Conservation (phyloP, 2,797 vertebrate genomes). For the Gouania willdenowi region DNA sequence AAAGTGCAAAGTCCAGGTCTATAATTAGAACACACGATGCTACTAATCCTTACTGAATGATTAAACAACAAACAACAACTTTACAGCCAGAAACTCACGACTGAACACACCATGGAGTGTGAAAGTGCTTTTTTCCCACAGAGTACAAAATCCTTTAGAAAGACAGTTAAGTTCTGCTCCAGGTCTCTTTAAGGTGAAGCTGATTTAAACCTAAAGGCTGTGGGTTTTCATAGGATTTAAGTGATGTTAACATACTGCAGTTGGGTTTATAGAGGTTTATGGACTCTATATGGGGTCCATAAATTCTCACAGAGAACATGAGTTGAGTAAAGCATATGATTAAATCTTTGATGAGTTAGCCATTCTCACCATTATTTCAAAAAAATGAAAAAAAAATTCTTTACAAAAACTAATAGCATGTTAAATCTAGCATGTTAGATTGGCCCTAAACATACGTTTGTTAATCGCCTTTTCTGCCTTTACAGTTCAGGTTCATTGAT, state of each 20-base stretch:
- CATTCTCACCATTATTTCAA: too few species aligned
- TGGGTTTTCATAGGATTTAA: conserved; percentile 18
- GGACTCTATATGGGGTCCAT: too few species aligned
- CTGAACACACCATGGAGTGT: conserved; percentile 10
- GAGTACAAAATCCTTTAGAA: not conserved
- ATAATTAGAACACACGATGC: conserved; percentile 72
- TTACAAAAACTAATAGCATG: too few species aligned
- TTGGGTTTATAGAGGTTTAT: conserved; percentile 9
- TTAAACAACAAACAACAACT: conserved; percentile 61
- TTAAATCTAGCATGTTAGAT: too few species aligned
- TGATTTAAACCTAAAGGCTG: not conserved
- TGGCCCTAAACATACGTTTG: too few species aligned
- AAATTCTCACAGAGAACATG: too few species aligned
- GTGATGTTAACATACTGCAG: conserved; percentile 9
- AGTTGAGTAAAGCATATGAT: too few species aligned
- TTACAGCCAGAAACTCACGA: conserved; percentile 49
- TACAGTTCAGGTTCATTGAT: too few species aligned
- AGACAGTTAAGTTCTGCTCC: not conserved
- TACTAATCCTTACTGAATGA: conserved; percentile 70
- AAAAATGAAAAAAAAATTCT: too few species aligned
- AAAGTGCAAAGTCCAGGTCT: conserved; percentile 52
- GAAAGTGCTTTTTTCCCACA: conserved; percentile 18
- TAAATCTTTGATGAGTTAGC: too few species aligned
- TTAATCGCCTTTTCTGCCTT: too few species aligned
- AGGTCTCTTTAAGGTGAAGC: conserved; percentile 6